phyloP scores from a whole-genome alignment of 2,888 invertebrate species.

The Drosophila meridiana region DNA sequence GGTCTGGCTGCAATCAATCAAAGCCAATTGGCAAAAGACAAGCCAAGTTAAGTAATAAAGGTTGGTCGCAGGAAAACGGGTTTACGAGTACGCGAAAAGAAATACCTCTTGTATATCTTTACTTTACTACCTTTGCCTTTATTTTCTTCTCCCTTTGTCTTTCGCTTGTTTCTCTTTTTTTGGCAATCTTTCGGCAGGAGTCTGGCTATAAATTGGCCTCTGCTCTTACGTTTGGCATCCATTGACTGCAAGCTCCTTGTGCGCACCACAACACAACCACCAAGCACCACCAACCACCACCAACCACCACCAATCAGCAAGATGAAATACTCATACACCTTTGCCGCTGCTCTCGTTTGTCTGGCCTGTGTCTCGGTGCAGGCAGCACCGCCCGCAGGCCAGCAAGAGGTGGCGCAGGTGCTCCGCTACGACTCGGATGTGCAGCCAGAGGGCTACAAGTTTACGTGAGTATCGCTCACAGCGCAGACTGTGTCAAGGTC shows the following conservation, averaged over 20 bases:
- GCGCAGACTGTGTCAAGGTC: slow-evolving; percentile 54
- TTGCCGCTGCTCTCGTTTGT: slow-evolving; percentile 53
- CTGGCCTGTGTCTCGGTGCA: slow-evolving; percentile 74
- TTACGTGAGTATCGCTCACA: slow-evolving; percentile 73
- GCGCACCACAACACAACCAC: slow-evolving; percentile 45
- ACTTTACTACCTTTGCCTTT: slow-evolving; percentile 19
- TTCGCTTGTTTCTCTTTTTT: slow-evolving; percentile 5
- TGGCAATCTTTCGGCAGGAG: slow-evolving; percentile 35
- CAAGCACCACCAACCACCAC: neutral
- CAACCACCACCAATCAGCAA: slow-evolving; percentile 26
- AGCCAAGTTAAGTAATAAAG: slow-evolving; percentile 55
- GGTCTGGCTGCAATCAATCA: slow-evolving; percentile 67
- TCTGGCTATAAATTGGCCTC: slow-evolving; percentile 63
- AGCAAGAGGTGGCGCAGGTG: slow-evolving; percentile 87
- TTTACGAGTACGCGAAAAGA: slow-evolving; percentile 17
- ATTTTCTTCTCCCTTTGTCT: slow-evolving; percentile 17
- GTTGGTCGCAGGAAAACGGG: slow-evolving; percentile 54
- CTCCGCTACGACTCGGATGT: slow-evolving; percentile 87
- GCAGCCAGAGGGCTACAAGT: slow-evolving; percentile 83
- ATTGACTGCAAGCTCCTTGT: slow-evolving; percentile 76
- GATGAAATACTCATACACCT: slow-evolving; percentile 66
- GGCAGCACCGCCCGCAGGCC: slow-evolving; percentile 78
- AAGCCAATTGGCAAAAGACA: slow-evolving; percentile 48
- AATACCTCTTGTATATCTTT: neutral
- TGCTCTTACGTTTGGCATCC: slow-evolving; percentile 62